Evolutionary conservation across 2,113 vertebrate genomes (phyloP), one percentile per base, ranked within the genome.

Genomic region (Pitta sordida): DNA sequence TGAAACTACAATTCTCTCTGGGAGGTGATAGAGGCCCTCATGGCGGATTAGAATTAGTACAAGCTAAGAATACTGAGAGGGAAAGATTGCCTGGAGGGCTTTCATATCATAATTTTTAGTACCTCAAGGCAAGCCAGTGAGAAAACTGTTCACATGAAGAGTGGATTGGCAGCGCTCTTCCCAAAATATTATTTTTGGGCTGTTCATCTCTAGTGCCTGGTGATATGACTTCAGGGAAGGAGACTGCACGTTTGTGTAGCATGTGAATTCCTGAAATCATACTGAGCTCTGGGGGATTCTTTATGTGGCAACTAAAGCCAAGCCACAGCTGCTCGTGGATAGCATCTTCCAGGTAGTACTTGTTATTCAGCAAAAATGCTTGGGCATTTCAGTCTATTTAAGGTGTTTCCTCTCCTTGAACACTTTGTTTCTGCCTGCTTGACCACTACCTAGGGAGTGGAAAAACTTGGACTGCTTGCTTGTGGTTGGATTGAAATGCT

Each of bases 171-270:
- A 95, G 37, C 7, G 43, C 41, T 94, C 21, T 86, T 93, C 39
- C 37, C 70, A 92, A 91, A 96, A 93, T 95, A 94, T 94, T 96
- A 24, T 79, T 95, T 83, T 94, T 96, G 96, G 95, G 75, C 81
- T 80, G 70, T 49, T 91, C 46, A 6, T 84, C 63, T 83, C 59
- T 37, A 44, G 58, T 67, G 86, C 84, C 43, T 94, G 77, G n/a
- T 85, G 94, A 89, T 70, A 84, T 95, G 86, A 81, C 91, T 94
- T 91, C 89, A 87, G 89, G 92, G 83, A 92, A 92, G 78, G 75
- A 84, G 86, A 18, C 63, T 80, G 86, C 58, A 36, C 30, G 0
- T 96, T 91, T 91, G 27, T 46, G 32, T 55, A 79, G 62, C 81
- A 34, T 55, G 63, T 16, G 18, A 69, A 62, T 93, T 92, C 58